Evolutionary conservation across 2,113 vertebrate genomes (phyloP).

Genomic region (Ia io): DNA sequence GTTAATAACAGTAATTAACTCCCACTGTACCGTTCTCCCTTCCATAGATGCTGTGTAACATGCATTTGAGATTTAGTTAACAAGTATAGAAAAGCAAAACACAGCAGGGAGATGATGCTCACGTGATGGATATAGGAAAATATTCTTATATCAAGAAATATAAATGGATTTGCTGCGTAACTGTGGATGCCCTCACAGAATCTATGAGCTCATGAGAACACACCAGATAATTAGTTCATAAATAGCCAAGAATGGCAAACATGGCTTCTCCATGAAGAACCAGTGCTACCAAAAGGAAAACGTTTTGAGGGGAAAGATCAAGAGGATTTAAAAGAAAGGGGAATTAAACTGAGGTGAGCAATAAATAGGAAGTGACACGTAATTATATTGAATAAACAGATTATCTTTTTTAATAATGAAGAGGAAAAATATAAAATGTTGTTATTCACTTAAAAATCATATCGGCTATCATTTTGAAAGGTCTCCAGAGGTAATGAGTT

Average conservation of each 20-base stretch:
- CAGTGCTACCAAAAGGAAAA: constrained; percentile 25
- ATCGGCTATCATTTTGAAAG: not conserved
- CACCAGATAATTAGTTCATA: not conserved
- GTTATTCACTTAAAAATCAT: not conserved
- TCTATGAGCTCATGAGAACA: not conserved
- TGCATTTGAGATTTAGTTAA: constrained; percentile 20
- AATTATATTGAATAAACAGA: not conserved
- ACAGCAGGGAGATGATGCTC: not conserved
- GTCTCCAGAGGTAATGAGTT: not conserved
- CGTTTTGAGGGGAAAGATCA: not conserved
- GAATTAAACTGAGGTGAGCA: not conserved
- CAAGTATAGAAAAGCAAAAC: constrained; percentile 17
- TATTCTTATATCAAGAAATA: not conserved
- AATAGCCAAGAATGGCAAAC: not conserved
- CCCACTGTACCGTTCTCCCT: constrained; percentile 19
- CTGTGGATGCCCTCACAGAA: not conserved
- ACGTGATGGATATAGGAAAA: not conserved
- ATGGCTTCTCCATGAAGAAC: constrained; percentile 13
- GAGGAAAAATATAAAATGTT: not conserved
- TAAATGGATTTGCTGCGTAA: not conserved
- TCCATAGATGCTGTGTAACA: constrained; percentile 28
- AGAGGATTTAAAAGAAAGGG: not conserved
- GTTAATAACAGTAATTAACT: constrained; percentile 76
- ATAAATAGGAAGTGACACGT: not conserved
- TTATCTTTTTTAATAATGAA: not conserved